Evolutionary conservation across 1,140 invertebrate genomes (phyloP), one percentile per base, ranked within the genome.

Genomic region (Drosophila sp.): DNA sequence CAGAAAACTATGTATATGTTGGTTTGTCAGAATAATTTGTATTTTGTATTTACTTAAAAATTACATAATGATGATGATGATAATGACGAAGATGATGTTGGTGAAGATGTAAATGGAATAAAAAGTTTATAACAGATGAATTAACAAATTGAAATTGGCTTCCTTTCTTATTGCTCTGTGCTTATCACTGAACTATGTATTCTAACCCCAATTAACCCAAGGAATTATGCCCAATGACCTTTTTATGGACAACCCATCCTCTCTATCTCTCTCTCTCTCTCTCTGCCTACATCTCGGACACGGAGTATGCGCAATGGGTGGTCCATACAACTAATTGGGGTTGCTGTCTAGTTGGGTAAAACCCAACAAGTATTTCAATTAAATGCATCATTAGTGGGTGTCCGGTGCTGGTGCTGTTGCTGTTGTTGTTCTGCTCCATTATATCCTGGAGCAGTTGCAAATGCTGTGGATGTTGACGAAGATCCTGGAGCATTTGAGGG

Each of bases 401-500:
- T 90, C 30, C 60, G 63, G 58, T 91, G 78, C 62, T 90, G 91
- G 60, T 93, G 92, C 92, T 93, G 57, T 66, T 81, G 25, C 68
- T 68, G 67, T 29, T 8, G 72, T 38, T 11, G 60, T 30, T 44
- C 50, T 71, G 68, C 32, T 32, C 55, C 4, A 63, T 60, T 54
- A 32, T 62, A 35, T 55, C 29, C 55, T 60, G 79, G 64, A 60
- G 65, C 65, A 6, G 72, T 62, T 2, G 58, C 5, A 30, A 76
- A 76, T 17, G 62, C 25, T 56, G 70, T n/a, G 35, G 55, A 63
- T 62, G 61, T 71, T 74, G 66, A 69, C 23, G 93, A 87, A 11
- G 92, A 87, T 4, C 91, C 90, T 41, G 92, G 41, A 69, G 90
- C 92, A 72, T 82, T 93, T 83, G 90, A 93, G 85, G 87, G 92